phyloP scores from a whole-genome alignment of 2,113 vertebrate species.

The Xenopus borealis region DNA sequence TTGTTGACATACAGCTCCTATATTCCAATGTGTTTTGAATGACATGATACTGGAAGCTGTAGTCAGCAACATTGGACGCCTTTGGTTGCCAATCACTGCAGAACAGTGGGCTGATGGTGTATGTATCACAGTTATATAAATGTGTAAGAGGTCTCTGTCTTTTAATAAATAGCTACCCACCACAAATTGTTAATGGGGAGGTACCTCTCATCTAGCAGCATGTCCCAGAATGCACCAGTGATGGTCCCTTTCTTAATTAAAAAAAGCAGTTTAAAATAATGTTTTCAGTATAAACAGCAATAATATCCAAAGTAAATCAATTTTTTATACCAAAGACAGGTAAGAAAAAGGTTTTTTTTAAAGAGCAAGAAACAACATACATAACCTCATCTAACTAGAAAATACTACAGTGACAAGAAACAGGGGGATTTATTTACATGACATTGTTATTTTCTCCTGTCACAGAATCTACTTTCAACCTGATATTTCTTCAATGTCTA shows the following conservation, averaged over 20 bases:
- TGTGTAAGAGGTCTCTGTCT: neutral
- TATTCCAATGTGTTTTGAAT: no score
- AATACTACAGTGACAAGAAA: slow-evolving; percentile 56
- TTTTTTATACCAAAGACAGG: slow-evolving; percentile 60
- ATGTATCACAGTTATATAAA: neutral
- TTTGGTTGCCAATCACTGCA: no score
- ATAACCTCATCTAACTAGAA: slow-evolving; percentile 61
- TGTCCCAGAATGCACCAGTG: neutral
- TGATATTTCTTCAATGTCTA: slow-evolving; percentile 53
- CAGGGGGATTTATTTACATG: slow-evolving; percentile 46
- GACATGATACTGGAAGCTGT: no score
- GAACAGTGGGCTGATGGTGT: neutral
- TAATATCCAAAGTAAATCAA: slow-evolving; percentile 43
- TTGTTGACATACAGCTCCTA: no score
- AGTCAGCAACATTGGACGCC: no score
- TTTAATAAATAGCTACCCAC: neutral
- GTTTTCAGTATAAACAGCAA: slow-evolving; percentile 32
- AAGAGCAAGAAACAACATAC: slow-evolving; percentile 67
- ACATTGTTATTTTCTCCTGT: slow-evolving; percentile 57
- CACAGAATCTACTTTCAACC: slow-evolving; percentile 66
- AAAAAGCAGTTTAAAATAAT: neutral
- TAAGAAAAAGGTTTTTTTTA: slow-evolving; percentile 71
- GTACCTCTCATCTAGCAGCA: neutral
- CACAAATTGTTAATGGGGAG: neutral
- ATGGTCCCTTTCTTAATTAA: neutral